Evolutionary conservation across 2,113 vertebrate species (phyloP).

Genomic region (Tyrannus savana): DNA sequence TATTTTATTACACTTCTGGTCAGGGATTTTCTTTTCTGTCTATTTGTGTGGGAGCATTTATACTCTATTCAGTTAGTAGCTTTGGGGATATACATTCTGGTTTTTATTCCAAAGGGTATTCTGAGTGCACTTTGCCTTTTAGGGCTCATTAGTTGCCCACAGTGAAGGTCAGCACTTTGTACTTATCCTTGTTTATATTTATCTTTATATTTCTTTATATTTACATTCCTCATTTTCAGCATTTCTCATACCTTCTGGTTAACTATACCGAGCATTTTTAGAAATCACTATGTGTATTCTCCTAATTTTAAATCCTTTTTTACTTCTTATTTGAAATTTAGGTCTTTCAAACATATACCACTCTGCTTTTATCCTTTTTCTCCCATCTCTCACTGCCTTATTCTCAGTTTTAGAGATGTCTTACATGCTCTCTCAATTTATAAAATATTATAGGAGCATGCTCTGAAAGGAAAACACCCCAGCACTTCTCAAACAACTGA

Average conservation of each 20-base stretch:
- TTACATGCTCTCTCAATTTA: not conserved
- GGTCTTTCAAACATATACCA: not conserved
- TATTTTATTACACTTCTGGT: not conserved
- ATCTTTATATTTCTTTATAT: not conserved
- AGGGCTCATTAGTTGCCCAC: not conserved
- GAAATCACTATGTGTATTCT: not conserved
- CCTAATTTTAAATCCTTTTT: not conserved
- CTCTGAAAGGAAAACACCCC: not conserved
- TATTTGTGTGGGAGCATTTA: not conserved
- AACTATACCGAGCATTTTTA: not conserved
- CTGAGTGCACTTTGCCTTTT: not conserved
- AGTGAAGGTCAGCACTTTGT: not conserved
- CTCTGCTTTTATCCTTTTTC: not conserved
- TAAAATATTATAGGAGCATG: not conserved
- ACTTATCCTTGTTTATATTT: conserved; percentile 9
- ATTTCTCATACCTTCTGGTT: not conserved
- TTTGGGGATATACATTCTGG: not conserved
- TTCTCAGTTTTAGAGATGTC: not conserved
- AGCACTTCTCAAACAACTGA: not conserved
- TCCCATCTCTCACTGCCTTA: not conserved
- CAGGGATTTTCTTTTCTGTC: not conserved
- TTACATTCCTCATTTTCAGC: conserved; percentile 27
- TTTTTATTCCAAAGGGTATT: not conserved
- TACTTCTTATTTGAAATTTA: not conserved
- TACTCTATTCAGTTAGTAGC: not conserved